phyloP scores from a whole-genome alignment of 2,888 invertebrate genomes.

The Habroteleia sp. region DNA sequence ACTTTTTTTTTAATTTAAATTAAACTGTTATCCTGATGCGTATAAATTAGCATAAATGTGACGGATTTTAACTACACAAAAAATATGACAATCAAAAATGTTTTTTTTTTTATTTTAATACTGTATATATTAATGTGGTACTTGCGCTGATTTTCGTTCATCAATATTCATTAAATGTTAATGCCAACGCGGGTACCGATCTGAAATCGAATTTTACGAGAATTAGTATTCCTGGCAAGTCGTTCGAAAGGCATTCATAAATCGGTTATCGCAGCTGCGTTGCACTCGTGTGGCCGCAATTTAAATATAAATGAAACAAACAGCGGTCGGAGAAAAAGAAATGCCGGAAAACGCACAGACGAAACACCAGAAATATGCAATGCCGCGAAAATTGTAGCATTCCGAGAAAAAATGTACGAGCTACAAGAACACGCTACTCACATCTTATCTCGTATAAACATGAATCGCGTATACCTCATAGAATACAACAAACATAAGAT shows the following conservation, averaged over 20 bases:
- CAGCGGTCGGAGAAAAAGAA: constrained; percentile 31
- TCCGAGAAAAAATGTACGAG: constrained; percentile 50
- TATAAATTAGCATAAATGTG: no score
- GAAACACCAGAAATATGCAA: constrained; percentile 67
- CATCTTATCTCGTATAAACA: constrained; percentile 5
- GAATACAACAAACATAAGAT: constrained; percentile 16
- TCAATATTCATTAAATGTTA: constrained; percentile 61
- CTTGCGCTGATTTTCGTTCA: constrained; percentile 38
- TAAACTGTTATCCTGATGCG: no score
- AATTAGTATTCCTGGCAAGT: constrained; percentile 50
- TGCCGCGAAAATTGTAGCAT: constrained; percentile 52
- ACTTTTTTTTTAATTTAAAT: constrained; percentile 10
- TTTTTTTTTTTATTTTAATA: constrained; percentile 19
- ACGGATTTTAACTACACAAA: no score
- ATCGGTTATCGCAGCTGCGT: constrained; percentile 56
- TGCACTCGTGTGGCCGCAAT: constrained; percentile 43
- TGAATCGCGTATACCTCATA: constrained; percentile 6
- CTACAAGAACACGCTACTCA: not conserved
- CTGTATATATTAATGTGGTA: constrained; percentile 1
- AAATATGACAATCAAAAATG: no score
- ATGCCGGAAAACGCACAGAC: constrained; percentile 29
- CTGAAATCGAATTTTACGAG: constrained; percentile 48
- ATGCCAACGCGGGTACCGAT: constrained; percentile 35
- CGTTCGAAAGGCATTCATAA: constrained; percentile 44
- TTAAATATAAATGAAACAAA: constrained; percentile 65